Percentiles rank a stretch among this genome's conserved stretches.
phyloP scores from a whole-genome alignment of 2,888 invertebrate species.

The Glaucopsyche alexis region DNA sequence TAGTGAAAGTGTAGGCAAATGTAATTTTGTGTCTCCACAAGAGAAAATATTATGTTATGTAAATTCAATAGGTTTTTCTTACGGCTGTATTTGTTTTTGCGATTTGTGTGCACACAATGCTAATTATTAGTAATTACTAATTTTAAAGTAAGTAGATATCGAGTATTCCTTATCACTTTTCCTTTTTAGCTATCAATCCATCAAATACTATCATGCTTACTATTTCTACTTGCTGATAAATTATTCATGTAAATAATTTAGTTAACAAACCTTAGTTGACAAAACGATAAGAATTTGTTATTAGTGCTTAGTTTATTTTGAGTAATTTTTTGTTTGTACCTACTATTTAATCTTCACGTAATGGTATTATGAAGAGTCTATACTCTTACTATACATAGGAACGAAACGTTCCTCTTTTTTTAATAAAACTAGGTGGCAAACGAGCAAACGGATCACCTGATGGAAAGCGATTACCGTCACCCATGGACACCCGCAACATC shows the following conservation, averaged over 20 bases:
- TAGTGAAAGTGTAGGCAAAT: conserved; percentile 33
- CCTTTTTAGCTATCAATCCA: background rate
- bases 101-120: background rate
- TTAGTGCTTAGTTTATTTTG: background rate
- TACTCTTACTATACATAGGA: no score
- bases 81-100: conserved; percentile 7
- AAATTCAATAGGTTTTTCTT: conserved; percentile 22
- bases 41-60: conserved; percentile 27
- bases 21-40: conserved; percentile 27
- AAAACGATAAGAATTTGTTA: background rate
- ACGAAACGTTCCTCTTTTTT: no score
- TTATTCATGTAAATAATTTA: background rate
- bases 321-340: background rate
- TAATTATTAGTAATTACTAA: background rate
- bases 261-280: background rate
- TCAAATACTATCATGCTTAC: background rate
- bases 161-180: background rate
- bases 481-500: no score
- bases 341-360: no score
- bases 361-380: no score
- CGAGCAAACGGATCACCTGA: no score
- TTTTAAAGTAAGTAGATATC: background rate
- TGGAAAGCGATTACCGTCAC: no score
- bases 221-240: background rate
- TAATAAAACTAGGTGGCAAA: no score